Conservation (phyloP, 2,888 invertebrate genomes). For the Lycaena phlaeas region DNA sequence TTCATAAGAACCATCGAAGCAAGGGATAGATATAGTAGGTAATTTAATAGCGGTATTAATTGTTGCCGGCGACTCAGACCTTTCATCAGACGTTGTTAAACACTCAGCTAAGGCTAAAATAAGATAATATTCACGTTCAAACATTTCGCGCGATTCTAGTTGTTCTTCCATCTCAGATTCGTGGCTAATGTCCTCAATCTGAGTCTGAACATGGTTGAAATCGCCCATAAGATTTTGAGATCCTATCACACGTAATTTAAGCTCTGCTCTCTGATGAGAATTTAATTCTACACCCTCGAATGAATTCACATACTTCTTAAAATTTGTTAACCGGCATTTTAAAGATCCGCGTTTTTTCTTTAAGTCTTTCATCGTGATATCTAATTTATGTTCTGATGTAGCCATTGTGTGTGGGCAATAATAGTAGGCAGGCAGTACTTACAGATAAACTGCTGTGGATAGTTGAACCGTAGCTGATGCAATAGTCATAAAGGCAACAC, state of each 20-base stretch:
- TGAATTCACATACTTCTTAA: slow-evolving; percentile 2
- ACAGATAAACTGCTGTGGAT: no score
- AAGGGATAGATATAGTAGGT: slow-evolving; percentile 1
- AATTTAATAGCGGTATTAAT: background rate
- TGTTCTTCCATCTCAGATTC: no score
- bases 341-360: background rate
- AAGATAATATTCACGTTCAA: background rate
- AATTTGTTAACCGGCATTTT: background rate
- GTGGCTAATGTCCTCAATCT: background rate
- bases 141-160: background rate
- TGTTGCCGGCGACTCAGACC: no score
- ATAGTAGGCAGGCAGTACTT: no score
- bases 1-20: background rate
- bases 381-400: no score
- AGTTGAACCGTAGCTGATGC: no score
- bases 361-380: background rate
- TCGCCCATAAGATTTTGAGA: background rate
- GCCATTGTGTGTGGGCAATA: no score
- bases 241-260: slow-evolving; percentile 1
- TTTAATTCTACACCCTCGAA: background rate
- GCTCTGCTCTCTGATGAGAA: background rate
- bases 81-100: background rate
- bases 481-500: no score
- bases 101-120: background rate
- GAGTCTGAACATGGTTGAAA: background rate